Conservation (phyloP, 1,140 invertebrate genomes). For the Asobara japonica region DNA sequence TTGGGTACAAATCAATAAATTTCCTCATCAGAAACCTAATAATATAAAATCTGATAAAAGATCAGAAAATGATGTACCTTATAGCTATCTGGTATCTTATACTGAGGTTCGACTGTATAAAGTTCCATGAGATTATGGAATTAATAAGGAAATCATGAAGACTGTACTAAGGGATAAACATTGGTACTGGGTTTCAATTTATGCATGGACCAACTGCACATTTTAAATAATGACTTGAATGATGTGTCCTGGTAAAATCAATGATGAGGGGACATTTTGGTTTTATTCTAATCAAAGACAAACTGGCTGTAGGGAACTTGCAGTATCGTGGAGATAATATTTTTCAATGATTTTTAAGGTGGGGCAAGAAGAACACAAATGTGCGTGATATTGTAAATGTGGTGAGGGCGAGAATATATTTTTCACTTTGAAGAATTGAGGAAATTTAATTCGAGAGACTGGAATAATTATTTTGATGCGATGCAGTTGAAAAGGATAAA, state of each 20-base stretch:
- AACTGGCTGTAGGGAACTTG: slow-evolving; percentile 4
- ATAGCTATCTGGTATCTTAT: too few relatives aligned
- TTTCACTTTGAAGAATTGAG: slow-evolving; percentile 22
- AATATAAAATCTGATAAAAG: too few relatives aligned
- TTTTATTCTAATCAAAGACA: slow-evolving; percentile 18
- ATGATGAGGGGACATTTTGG: background rate
- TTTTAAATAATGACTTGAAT: background rate
- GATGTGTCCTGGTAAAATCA: background rate
- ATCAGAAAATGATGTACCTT: too few relatives aligned
- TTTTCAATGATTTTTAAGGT: slow-evolving; percentile 27
- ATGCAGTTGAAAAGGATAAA: background rate
- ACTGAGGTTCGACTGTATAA: too few relatives aligned
- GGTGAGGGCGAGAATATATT: slow-evolving; percentile 21
- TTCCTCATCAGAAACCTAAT: too few relatives aligned
- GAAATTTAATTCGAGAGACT: slow-evolving; percentile 13
- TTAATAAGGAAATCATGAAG: background rate
- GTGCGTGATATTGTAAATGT: slow-evolving; percentile 20
- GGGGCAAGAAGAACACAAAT: background rate
- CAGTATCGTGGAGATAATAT: slow-evolving; percentile 20
- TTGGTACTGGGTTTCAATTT: background rate
- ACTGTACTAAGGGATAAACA: background rate
- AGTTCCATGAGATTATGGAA: slow-evolving; percentile 12
- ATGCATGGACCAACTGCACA: background rate
- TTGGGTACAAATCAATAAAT: too few relatives aligned
- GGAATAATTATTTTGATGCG: slow-evolving; percentile 22